A percentile compares a stretch with the other conserved stretches of the same genome.
Evolutionary conservation across 2,797 vertebrate species (phyloP).

Genomic region (Hypotaenidia philippensis): DNA sequence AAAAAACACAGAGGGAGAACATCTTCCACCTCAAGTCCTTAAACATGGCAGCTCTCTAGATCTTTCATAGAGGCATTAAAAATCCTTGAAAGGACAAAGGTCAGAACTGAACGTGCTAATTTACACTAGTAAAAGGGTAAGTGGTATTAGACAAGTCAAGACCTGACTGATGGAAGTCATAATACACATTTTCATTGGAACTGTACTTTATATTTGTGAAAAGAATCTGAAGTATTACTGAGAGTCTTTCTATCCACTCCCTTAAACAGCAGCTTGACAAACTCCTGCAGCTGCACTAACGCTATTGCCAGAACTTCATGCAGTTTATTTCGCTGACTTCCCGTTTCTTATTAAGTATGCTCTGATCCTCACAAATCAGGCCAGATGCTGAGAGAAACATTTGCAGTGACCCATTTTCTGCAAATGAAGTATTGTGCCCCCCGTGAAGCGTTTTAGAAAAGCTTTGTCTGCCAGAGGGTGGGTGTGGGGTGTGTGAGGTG

Average conservation of each 20-base stretch:
- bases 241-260: not conserved
- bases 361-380: not conserved
- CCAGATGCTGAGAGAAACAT: not conserved
- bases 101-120: not conserved
- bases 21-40: not conserved
- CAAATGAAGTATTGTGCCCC: not conserved
- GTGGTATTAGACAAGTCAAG: not conserved
- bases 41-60: not conserved
- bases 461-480: not conserved
- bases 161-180: not conserved
- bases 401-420: not conserved
- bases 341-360: not conserved
- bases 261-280: not conserved
- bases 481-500: not conserved
- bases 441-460: not conserved
- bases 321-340: not conserved
- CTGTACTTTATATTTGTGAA: not conserved
- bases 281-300: constrained; percentile 6
- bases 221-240: not conserved
- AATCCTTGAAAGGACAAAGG: not conserved
- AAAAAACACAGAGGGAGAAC: not conserved
- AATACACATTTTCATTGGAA: not conserved
- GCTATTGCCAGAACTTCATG: not conserved
- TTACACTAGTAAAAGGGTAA: not conserved
- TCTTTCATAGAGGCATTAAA: not conserved